A percentile compares a stretch with the other conserved stretches of the same genome.
Evolutionary conservation across 2,888 invertebrate genomes (phyloP).

Genomic region (Drosophila affinis): DNA sequence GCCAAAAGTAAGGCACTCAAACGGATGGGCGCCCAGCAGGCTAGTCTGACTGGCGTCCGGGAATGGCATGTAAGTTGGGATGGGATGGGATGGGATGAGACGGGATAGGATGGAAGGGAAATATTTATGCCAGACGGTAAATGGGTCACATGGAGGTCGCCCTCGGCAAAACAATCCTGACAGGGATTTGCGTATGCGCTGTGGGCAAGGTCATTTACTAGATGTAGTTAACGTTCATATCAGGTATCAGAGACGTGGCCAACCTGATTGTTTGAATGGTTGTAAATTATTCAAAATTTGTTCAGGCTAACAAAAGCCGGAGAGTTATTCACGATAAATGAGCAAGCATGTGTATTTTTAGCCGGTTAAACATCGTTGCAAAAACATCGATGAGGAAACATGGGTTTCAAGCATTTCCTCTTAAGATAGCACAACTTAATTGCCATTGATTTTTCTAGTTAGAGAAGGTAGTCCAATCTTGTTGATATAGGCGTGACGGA

Average conservation of each 20-base stretch:
- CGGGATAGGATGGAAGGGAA: neutral
- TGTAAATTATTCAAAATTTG: constrained; percentile 17
- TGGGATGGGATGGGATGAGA: neutral
- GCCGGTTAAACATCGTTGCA: no score
- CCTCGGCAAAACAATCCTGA: constrained; percentile 8
- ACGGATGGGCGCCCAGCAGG: constrained; percentile 55
- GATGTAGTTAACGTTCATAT: constrained; percentile 26
- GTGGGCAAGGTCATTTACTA: constrained; percentile 12
- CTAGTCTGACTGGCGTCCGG: constrained; percentile 64
- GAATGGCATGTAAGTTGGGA: neutral
- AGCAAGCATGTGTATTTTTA: constrained; percentile 1
- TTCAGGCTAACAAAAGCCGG: neutral
- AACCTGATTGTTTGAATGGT: constrained; percentile 1
- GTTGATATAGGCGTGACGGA: no score
- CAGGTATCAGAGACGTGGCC: constrained; percentile 6
- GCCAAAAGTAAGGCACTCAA: neutral
- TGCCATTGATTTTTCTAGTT: neutral
- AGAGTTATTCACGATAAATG: neutral
- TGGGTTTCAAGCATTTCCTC: neutral
- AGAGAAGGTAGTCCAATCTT: no score
- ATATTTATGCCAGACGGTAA: neutral
- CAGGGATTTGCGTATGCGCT: constrained; percentile 9
- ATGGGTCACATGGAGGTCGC: constrained; percentile 20
- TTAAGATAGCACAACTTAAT: neutral
- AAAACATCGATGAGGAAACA: neutral